These are phyloP conservation scores for Iselma pallidipennis DNA, from an alignment of 2,888 invertebrate species.

Conservation along the genomic window DNA sequence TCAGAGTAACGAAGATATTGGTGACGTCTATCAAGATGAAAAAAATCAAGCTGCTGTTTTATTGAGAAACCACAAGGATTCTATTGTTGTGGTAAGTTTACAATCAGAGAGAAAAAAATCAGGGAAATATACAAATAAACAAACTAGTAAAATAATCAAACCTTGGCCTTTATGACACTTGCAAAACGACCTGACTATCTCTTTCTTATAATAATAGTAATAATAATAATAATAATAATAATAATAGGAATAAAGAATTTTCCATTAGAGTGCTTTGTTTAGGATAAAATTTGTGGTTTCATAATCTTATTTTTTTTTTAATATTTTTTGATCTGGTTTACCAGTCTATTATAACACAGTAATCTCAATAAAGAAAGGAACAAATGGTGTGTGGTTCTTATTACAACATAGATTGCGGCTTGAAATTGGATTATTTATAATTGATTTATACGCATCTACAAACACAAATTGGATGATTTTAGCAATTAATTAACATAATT, in stretches of 20 bases:
- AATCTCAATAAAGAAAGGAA: neutral
- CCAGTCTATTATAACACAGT: neutral
- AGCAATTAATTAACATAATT: neutral
- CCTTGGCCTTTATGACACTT: slow-evolving; percentile 26
- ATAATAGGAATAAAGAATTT: neutral
- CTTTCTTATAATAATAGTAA: neutral
- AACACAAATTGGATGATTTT: neutral
- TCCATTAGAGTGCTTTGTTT: neutral
- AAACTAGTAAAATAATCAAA: neutral
- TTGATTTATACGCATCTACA: no score
- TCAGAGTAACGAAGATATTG: slow-evolving; percentile 72
- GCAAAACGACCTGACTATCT: slow-evolving; percentile 2
- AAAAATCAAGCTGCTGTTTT: slow-evolving; percentile 85
- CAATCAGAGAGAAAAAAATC: neutral
- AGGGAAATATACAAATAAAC: neutral
- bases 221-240: neutral
- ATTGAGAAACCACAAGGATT: slow-evolving; percentile 78
- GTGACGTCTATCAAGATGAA: slow-evolving; percentile 87
- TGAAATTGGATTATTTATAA: neutral
- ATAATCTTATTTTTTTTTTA: neutral
- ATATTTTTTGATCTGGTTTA: no score
- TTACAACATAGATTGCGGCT: neutral
- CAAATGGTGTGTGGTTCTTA: neutral
- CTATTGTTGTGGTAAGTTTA: slow-evolving; percentile 82
- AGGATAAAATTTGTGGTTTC: neutral